Base-by-base conservation (phyloP, 2,797 vertebrate species). In the Acanthurus lineatus region DNA sequence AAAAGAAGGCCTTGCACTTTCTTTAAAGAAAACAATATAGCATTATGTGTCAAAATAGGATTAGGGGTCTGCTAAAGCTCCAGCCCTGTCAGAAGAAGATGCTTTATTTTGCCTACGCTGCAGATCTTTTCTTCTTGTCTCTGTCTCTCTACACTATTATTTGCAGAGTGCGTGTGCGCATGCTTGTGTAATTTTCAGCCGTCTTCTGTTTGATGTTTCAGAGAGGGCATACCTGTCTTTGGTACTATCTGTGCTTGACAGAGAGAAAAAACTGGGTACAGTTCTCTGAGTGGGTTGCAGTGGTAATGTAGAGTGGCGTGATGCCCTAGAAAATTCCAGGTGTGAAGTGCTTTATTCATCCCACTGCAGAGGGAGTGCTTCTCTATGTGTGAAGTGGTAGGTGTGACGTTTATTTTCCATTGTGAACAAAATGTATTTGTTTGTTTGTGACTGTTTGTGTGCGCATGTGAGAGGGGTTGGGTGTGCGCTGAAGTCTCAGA, bases 311-410 rank as follows among this genome's bases (percentile, higher is more conserved):
- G 89, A 92, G 89, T 88, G 86, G 82, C 86, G 57, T 86, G 83
- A 86, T 90, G 88, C 86, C 91, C 87, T 87, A 87, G 90, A 92
- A 92, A 93, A 89, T 92, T 90, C 85, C 87, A 92, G 90, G 89
- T 94, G 91, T 93, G 89, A 91, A 92, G 91, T 89, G 84, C 72
- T 89, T 88, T 91, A 89, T 89, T 91, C 87, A 89, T 82, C 76
- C 72, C 83, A 70, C 79, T 83, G 91, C 86, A 89, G 75, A 86
- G 84, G 75, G 79, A 86, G 79, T 22, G 72, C 76, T 82, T 76
- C 75, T 85, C 56, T 69, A 5, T 76, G 79, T 81, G 76, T 81
- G 82, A 86, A 88, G 88, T 79, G 81, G 82, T 87, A 73, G 85
- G 77, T 74, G 83, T 83, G 68, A 64, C 28, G n/a, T 78, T 88